Percentiles rank a stretch among this genome's conserved stretches.
Evolutionary conservation across 2,888 invertebrate species (phyloP).

Genomic region (Eugnorisma glareosa): DNA sequence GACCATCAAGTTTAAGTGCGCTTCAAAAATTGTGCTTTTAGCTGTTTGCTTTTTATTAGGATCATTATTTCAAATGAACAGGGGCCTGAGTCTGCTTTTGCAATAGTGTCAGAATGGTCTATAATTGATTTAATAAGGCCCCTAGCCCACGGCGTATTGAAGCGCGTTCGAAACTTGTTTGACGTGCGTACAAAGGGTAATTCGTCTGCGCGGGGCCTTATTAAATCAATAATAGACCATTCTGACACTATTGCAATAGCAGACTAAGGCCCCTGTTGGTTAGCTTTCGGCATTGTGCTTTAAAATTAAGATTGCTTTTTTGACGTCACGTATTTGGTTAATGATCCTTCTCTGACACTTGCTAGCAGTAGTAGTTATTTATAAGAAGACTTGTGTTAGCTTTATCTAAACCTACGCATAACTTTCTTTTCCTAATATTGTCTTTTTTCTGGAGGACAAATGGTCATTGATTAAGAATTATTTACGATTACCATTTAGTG

Average conservation of each 20-base stretch:
- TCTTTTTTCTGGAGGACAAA: constrained; percentile 16
- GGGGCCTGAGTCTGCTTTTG: no score
- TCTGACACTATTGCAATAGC: no score
- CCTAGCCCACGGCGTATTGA: no score
- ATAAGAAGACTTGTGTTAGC: no score
- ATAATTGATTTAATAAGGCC: no score
- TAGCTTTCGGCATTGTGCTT: neutral
- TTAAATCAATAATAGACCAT: no score
- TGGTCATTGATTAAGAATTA: constrained; percentile 43
- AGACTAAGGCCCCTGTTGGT: no score
- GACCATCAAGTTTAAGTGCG: constrained; percentile 68
- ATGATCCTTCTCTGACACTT: neutral
- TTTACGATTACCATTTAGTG: constrained; percentile 47
- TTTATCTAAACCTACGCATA: constrained; percentile 13
- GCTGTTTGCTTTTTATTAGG: constrained; percentile 28
- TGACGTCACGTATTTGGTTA: neutral
- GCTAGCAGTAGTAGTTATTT: constrained; percentile 1
- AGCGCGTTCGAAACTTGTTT: no score
- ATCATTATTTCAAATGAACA: constrained; percentile 16
- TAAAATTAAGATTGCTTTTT: constrained; percentile 3
- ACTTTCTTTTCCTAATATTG: constrained; percentile 12
- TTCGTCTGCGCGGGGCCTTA: no score
- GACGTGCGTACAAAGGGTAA: no score
- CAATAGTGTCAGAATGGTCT: no score
- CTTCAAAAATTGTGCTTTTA: constrained; percentile 34